Base-by-base conservation (phyloP, 1,140 invertebrate genomes). In the Conus betulinus region DNA sequence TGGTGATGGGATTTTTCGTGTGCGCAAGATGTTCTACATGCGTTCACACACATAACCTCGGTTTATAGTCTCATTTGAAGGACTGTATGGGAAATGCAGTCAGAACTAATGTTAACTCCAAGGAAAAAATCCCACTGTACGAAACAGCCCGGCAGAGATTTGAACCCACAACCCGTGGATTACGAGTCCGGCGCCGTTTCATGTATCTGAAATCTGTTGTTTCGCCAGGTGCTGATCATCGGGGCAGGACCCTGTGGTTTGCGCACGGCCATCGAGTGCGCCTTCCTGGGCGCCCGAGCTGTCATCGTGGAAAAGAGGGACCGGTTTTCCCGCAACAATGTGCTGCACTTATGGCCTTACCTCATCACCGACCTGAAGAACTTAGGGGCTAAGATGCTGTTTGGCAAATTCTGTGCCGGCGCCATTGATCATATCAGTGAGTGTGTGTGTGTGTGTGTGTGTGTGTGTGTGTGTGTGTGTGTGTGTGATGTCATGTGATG, bases 391-490 rank as follows among this genome's bases (percentile, higher is more conserved):
- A 99, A 99, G 95, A 99, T 99, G 94, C 99, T 99, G 95, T 99
- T 99, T 95, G 99, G 99, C 15, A 99, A 99, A 96, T 99, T 99
- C 95, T 99, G 99, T 96, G 99, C 99, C 3, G 99, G 99, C 71
- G 97, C 98, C 85, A 99, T 99, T 89, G 99, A 99, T 95, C 99
- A 99, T 95, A 99, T 99, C 91, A 99, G 98, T 96, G 94, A 96
- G 96, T 94, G 74, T 83, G 39, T 23, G 17, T 71, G 15, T 23
- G 23, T n/a, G 67, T n/a, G 23, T n/a, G 67, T 71, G 23, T n/a
- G 67, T n/a, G 23, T n/a, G 23, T 71, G 23, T n/a, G 23, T n/a
- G 23, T n/a, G 23, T 71, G 23, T n/a, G 23, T n/a, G 67, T n/a
- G 23, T n/a, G 67, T 20, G 23, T 7, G 20, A n/a, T n/a, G 23